Percentiles rank a stretch among this genome's conserved stretches.
Evolutionary conservation across 2,113 vertebrate species (phyloP).

Genomic region (Semnopithecus entellus): DNA sequence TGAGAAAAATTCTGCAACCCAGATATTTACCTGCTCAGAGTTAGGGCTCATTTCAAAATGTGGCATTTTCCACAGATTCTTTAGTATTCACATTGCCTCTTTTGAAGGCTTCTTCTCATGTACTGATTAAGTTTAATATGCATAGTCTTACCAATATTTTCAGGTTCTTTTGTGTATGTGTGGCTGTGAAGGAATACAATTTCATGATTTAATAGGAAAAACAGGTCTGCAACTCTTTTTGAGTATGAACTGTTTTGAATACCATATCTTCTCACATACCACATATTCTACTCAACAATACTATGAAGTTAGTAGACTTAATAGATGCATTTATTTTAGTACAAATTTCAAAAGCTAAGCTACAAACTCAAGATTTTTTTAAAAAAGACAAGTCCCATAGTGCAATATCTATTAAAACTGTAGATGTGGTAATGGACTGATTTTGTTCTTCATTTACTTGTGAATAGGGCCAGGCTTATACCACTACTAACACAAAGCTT

Average conservation of each 20-base stretch:
- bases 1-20: neutral
- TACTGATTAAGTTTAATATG: neutral
- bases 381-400: neutral
- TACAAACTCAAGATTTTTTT: constrained; percentile 29
- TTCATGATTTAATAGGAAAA: constrained; percentile 41
- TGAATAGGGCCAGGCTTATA: neutral
- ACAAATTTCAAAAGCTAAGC: constrained; percentile 33
- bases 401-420: neutral
- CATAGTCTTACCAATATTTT: neutral
- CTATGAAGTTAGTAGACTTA: neutral
- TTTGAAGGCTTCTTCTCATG: neutral
- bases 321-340: neutral
- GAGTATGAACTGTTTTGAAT: constrained; percentile 5
- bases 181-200: neutral
- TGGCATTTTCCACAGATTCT: neutral
- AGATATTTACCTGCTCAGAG: neutral
- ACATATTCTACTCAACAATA: neutral
- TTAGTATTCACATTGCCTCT: neutral
- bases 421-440: neutral
- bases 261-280: neutral
- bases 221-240: neutral
- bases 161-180: neutral
- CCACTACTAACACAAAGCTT: constrained; percentile 25
- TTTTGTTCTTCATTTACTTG: neutral
- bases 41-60: neutral